Evolutionary conservation across 2,797 vertebrate genomes (phyloP).

Genomic region (Streptopelia turtur): DNA sequence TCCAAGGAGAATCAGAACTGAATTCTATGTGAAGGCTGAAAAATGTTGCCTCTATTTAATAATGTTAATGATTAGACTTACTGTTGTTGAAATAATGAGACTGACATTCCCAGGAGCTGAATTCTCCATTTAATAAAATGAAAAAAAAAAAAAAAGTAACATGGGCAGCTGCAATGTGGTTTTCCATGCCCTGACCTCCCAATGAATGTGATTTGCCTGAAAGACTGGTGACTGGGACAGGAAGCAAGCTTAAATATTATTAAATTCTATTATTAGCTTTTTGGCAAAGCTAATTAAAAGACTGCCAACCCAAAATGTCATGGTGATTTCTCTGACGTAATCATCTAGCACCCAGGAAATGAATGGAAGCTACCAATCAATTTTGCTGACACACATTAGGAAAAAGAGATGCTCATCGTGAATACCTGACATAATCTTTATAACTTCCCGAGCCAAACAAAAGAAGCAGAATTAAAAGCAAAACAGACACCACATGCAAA

Average conservation of each 20-base stretch:
- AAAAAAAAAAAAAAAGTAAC: not conserved
- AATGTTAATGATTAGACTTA: not conserved
- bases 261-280: slow-evolving; percentile 11
- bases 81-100: not conserved
- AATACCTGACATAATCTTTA: not conserved
- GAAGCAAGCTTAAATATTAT: not conserved
- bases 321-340: slow-evolving; percentile 8
- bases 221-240: not conserved
- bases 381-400: not conserved
- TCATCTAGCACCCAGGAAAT: not conserved
- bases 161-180: not conserved
- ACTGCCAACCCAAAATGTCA: not conserved
- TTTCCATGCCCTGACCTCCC: not conserved
- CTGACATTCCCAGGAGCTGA: not conserved
- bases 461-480: not conserved
- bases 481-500: not conserved
- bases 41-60: not conserved
- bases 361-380: slow-evolving; percentile 3
- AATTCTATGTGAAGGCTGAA: not conserved
- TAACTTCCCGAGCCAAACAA: not conserved
- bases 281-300: not conserved
- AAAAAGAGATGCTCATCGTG: not conserved
- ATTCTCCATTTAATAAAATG: not conserved
- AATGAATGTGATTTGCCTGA: not conserved
- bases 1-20: not conserved